Evolutionary conservation across 2,113 vertebrate species (phyloP), one percentile per base, ranked within the genome.

Genomic region (Marmota monax): DNA sequence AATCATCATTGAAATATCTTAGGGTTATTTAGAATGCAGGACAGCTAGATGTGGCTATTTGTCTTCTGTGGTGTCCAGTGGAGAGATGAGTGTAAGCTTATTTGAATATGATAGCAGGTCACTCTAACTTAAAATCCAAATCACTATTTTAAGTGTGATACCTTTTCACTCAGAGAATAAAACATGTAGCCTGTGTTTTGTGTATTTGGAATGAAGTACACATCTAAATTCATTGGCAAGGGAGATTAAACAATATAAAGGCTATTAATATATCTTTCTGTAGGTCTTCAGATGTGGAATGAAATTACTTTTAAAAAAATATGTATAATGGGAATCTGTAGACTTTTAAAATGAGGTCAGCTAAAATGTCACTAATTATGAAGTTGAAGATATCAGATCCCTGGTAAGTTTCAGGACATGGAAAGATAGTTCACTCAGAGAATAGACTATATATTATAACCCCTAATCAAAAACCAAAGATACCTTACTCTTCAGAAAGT

Each of bases 231-330:
- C 11, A 39, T 3, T 86, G 70, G 10, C 77, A 95, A 14, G 32
- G 61, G 9, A 39, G 16, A 94, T 92, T 53, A 82, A 80, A 67
- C 73, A 80, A 73, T 18, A 22, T 85, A 76, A 85, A 73, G 12
- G 1, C 2, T 32, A 2, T 48, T 95, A 48, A 32, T 88, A 61
- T 86, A 7, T 88, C 51, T 95, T 51, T 53, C 29, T 77, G 79
- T 76, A 67, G 69, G 23, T 92, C n/a, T 82, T 79, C 70, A 39
- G 84, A 93, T 84, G 17, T 67, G 45, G 20, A 82, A 51, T 70
- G 48, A 45, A 95, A 58, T 39, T 92, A 25, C 48, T 95, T 88
- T 96, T 85, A 91, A 18, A 42, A 45, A 58, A 45, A 58, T 20
- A 37, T 61, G 32, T 56, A 42, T 56, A 91, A 56, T 37, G 23